These are phyloP conservation scores for Sipha flava DNA, from an alignment of 1,140 invertebrate genomes.

Conservation along the genomic window DNA sequence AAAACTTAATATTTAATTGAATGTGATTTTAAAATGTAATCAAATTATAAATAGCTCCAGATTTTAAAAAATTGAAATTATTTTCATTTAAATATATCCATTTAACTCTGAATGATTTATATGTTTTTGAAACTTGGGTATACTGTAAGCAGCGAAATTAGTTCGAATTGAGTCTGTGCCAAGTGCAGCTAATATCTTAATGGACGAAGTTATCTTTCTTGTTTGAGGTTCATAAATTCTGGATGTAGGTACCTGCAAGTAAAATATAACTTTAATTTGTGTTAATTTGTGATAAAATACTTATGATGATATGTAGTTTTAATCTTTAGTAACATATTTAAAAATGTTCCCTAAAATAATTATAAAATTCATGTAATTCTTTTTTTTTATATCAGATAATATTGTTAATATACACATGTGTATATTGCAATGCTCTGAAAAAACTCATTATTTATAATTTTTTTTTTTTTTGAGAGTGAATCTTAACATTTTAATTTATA, in stretches of 20 bases:
- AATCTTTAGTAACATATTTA: background rate
- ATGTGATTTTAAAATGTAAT: no score
- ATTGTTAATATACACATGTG: no score
- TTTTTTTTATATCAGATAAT: no score
- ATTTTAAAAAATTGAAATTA: background rate
- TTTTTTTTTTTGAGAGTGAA: no score
- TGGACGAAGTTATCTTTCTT: background rate
- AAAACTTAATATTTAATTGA: no score
- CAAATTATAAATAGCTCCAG: no score
- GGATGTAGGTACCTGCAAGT: background rate
- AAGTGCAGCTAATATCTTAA: background rate
- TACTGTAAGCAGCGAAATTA: background rate
- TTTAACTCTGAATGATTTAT: background rate
- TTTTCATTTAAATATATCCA: background rate
- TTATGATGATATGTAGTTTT: background rate
- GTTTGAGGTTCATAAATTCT: background rate
- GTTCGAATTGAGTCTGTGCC: background rate
- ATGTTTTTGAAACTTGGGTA: background rate
- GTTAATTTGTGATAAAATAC: background rate
- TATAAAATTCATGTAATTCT: no score
- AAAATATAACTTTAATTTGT: background rate
- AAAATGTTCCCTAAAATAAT: no score
- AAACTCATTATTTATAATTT: no score
- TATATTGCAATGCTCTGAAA: no score
- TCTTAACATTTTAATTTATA: no score